phyloP scores from a whole-genome alignment of 2,888 invertebrate species.

The Spicauda simplicius region DNA sequence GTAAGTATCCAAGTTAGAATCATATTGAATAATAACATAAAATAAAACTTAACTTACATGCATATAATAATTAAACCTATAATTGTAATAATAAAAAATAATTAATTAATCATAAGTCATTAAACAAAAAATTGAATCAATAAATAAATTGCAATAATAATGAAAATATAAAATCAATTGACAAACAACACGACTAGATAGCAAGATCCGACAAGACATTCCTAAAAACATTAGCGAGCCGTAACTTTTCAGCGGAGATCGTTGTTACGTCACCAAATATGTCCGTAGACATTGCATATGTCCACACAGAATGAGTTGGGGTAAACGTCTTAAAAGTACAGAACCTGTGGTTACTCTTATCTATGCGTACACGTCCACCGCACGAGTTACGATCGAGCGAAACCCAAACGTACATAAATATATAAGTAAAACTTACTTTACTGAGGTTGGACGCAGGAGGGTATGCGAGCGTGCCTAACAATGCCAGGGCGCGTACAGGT shows the following conservation, averaged over 20 bases:
- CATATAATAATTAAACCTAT: too few species aligned
- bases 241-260: slow-evolving; percentile 4
- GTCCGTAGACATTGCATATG: neutral
- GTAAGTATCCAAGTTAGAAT: neutral
- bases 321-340: neutral
- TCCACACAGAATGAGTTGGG: neutral
- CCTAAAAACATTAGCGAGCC: neutral
- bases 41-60: neutral
- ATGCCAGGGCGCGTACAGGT: slow-evolving; percentile 78
- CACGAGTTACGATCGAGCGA: neutral
- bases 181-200: neutral
- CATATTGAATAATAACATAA: neutral
- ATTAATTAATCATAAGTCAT: neutral
- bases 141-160: neutral
- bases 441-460: neutral
- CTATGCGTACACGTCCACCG: neutral
- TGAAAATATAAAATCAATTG: neutral
- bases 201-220: neutral
- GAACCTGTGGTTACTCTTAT: neutral
- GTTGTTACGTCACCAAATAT: neutral
- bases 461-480: slow-evolving; percentile 50
- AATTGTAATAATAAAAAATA: too few species aligned
- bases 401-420: too few species aligned
- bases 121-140: neutral
- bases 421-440: too few species aligned